A percentile compares a stretch with the other conserved stretches of the same genome.
Evolutionary conservation across 2,113 vertebrate species (phyloP).

Genomic region (Pica pica): DNA sequence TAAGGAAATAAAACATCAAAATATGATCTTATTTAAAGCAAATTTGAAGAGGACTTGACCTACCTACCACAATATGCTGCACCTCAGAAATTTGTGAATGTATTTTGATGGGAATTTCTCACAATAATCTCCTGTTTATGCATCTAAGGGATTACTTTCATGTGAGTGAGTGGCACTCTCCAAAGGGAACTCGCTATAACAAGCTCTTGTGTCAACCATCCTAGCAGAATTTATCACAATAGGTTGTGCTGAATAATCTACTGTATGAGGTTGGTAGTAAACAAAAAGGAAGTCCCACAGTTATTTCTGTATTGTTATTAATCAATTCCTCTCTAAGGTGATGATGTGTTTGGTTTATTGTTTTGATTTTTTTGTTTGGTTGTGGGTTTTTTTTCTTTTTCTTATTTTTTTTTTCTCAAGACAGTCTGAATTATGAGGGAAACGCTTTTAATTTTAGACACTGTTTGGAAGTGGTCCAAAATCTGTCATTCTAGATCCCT

Average conservation of each 20-base stretch:
- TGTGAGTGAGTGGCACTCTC: background rate
- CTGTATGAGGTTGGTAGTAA: background rate
- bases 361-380: background rate
- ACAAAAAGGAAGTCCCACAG: background rate
- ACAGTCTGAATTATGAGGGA: background rate
- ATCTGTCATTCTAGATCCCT: background rate
- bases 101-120: background rate
- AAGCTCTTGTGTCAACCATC: background rate
- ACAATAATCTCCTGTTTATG: background rate
- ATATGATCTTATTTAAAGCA: background rate
- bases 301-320: background rate
- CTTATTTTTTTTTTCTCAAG: background rate
- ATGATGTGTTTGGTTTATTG: background rate
- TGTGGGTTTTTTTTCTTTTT: fast-evolving
- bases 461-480: background rate
- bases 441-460: background rate
- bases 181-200: background rate
- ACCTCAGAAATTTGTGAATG: background rate
- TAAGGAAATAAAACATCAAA: background rate
- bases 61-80: background rate
- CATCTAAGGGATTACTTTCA: background rate
- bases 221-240: background rate
- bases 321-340: background rate
- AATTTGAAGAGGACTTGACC: background rate
- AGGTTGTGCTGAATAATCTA: background rate